Percentiles rank a stretch among this genome's conserved stretches.
Evolutionary conservation across 2,888 invertebrate genomes (phyloP).

Genomic region (Eugnorisma glareosa): DNA sequence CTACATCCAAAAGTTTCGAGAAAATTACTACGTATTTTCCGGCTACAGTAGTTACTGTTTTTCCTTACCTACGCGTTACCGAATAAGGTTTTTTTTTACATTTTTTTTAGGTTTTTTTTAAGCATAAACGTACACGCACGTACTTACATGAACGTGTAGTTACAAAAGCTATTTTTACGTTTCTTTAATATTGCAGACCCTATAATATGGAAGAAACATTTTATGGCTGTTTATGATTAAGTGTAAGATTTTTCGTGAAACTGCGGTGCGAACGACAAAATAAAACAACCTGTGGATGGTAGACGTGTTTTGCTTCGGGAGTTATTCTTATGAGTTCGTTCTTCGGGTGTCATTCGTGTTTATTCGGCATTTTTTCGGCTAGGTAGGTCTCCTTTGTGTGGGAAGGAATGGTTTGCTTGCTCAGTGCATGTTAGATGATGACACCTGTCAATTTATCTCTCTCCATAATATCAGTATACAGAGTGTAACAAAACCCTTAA

Average conservation of each 20-base stretch:
- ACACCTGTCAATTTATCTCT: too few relatives aligned
- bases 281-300: conserved; percentile 50
- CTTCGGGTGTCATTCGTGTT: neutral
- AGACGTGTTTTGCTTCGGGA: neutral
- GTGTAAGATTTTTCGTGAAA: conserved; percentile 66
- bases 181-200: neutral
- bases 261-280: conserved; percentile 24
- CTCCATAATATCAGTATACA: too few relatives aligned
- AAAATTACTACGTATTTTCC: neutral
- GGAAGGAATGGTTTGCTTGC: too few relatives aligned
- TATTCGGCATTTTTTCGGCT: neutral
- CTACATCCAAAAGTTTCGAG: too few relatives aligned
- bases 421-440: too few relatives aligned
- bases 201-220: conserved; percentile 49
- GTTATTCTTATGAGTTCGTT: neutral
- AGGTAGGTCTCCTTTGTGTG: too few relatives aligned
- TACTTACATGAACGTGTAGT: neutral
- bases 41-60: neutral
- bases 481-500: too few relatives aligned
- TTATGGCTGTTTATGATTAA: conserved; percentile 65
- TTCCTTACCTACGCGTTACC: neutral
- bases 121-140: too few relatives aligned
- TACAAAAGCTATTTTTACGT: conserved; percentile 11
- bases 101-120: neutral
- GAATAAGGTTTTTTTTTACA: too few relatives aligned